A percentile compares a stretch with the other conserved stretches of the same genome.
These are phyloP conservation scores for Drosophila orena DNA, from an alignment of 1,140 invertebrate genomes.

Conservation along the genomic window DNA sequence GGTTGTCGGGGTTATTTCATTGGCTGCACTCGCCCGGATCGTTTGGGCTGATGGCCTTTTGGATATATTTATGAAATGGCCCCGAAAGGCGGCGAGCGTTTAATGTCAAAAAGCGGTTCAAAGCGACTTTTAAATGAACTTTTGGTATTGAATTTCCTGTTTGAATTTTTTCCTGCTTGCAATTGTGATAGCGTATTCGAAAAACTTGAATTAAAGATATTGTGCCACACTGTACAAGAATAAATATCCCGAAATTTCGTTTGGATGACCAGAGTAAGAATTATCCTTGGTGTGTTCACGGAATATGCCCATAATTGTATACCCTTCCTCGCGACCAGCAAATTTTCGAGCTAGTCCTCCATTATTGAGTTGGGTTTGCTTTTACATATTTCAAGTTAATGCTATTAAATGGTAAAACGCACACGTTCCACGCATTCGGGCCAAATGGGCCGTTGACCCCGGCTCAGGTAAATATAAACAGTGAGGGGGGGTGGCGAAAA, in stretches of 20 bases:
- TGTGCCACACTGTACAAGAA: too few species aligned
- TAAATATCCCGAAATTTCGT: too few species aligned
- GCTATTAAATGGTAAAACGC: slow-evolving; percentile 68
- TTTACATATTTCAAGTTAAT: slow-evolving; percentile 70
- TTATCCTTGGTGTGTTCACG: not conserved
- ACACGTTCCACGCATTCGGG: slow-evolving; percentile 45
- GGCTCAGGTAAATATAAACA: slow-evolving; percentile 10
- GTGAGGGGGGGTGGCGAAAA: slow-evolving; percentile 8
- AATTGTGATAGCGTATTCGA: too few species aligned
- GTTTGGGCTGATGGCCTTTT: slow-evolving; percentile 26
- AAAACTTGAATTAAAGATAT: too few species aligned
- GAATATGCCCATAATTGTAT: not conserved
- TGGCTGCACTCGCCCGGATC: slow-evolving; percentile 18
- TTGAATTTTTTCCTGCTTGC: not conserved
- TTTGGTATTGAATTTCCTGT: slow-evolving; percentile 10
- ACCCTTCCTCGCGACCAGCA: not conserved
- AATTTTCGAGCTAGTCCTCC: slow-evolving; percentile 9
- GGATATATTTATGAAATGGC: slow-evolving; percentile 46
- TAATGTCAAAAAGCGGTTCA: slow-evolving; percentile 2
- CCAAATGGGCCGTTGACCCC: slow-evolving; percentile 11
- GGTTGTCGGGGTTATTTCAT: slow-evolving; percentile 5
- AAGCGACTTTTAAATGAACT: slow-evolving; percentile 55
- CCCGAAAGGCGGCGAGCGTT: slow-evolving; percentile 17
- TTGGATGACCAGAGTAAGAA: too few species aligned
- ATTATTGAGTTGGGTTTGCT: slow-evolving; percentile 51